Conservation (phyloP, 2,888 invertebrate species). For the Eudiplozoon nipponicum region DNA sequence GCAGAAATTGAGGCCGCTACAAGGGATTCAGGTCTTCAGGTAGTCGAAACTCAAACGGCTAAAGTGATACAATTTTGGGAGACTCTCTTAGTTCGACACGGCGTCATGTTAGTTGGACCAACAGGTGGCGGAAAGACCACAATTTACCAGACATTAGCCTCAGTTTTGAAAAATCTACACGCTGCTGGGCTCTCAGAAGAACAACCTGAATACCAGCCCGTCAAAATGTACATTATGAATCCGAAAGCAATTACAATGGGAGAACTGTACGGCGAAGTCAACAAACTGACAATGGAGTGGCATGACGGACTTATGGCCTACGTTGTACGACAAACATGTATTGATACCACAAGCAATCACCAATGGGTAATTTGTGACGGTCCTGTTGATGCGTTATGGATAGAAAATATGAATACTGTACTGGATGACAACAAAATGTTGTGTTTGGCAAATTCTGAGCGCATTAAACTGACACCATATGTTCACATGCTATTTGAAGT, state of each 20-base stretch:
- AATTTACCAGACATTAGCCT: constrained; percentile 38
- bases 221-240: constrained; percentile 46
- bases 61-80: constrained; percentile 57
- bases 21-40: constrained; percentile 31
- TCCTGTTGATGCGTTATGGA: constrained; percentile 62
- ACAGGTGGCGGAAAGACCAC: constrained; percentile 55
- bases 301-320: constrained; percentile 50
- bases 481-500: constrained; percentile 51
- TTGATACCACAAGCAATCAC: constrained; percentile 34
- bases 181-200: constrained; percentile 35
- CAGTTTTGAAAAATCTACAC: constrained; percentile 37
- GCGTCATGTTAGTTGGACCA: constrained; percentile 62
- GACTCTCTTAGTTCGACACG: constrained; percentile 60
- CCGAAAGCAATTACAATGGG: constrained; percentile 58
- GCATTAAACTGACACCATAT: constrained; percentile 54
- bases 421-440: constrained; percentile 69
- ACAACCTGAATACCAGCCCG: constrained; percentile 37
- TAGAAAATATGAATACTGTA: constrained; percentile 65
- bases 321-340: constrained; percentile 32
- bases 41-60: constrained; percentile 40
- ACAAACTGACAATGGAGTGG: constrained; percentile 54
- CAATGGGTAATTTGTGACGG: constrained; percentile 70
- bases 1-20: constrained; percentile 32
- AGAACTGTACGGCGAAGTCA: constrained; percentile 55
- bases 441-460: constrained; percentile 56